Evolutionary conservation across 2,888 invertebrate genomes (phyloP), one percentile per base, ranked within the genome.

Genomic region (Tachina fera): DNA sequence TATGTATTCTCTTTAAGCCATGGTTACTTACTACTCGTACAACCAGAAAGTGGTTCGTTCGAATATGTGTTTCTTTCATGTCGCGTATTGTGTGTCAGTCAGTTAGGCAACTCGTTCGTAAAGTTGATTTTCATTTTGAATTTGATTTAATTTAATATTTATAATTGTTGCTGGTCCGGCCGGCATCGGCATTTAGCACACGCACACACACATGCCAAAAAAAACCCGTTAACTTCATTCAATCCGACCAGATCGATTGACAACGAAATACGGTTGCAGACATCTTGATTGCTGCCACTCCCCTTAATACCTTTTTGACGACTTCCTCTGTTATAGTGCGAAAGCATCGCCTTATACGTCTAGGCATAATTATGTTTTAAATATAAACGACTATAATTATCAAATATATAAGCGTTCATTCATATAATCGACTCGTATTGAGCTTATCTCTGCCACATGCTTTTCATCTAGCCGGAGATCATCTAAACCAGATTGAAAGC

Each of bases 191-290:
- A 72, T 72, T 63, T 58, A 65, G 47, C 65, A 67, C 71, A 31
- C 31, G 6, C 31, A 31, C 31, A 31, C 31, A 31, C 31, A 72
- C 79, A 79, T 75, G 79, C 56, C 79, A 70, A 51, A 75, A 74
- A 31, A 31, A 31, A 31, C 49, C 56, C 61, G 79, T 70, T 79
- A 49, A 31, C 43, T 68, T 41, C 63, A 16, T 74, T 74, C 43
- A 43, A 63, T 74, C 31, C 31, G 74, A 53, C 74, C 56, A 53
- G 68, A 79, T 79, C 63, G 68, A 79, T 79, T 68, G 83, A 63
- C 70, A 74, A 43, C 74, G 63, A 11, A 63, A 74, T 68, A 70
- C 61, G 61, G 22, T 51, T 47, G 16, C 53, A 83, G 58, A 72
- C 53, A 68, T 41, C 39, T 65, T 49, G 41, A n/a, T 53, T 19